A percentile compares a stretch with the other conserved stretches of the same genome.
Conservation (phyloP, 2,113 vertebrate genomes). For the Gallinago media region DNA sequence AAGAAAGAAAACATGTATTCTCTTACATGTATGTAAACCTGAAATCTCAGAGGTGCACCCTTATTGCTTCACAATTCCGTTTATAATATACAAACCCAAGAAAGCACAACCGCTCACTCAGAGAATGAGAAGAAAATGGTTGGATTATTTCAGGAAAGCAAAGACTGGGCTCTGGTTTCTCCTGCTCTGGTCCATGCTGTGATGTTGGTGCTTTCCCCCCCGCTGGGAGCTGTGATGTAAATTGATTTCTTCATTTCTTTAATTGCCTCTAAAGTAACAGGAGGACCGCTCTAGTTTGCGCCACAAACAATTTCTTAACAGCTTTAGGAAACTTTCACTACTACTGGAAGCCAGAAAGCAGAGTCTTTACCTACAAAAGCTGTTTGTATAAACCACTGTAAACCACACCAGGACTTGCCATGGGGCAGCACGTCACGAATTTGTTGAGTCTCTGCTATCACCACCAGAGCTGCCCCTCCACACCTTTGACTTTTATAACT, state of each 20-base stretch:
- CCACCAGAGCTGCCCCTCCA: not conserved
- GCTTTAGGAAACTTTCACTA: not conserved
- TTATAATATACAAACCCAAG: not conserved
- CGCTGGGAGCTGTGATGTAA: not conserved
- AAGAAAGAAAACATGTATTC: not conserved
- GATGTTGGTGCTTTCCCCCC: not conserved
- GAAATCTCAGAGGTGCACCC: not conserved
- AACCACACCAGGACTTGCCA: not conserved
- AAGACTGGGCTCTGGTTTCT: not conserved
- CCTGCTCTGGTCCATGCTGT: not conserved
- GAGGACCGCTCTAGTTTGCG: not conserved
- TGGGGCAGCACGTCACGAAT: fast-evolving
- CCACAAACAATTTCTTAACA: not conserved
- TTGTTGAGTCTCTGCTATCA: not conserved
- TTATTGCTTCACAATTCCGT: not conserved
- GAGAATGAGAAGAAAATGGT: not conserved
- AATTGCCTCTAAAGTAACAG: not conserved
- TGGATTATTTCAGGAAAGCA: not conserved
- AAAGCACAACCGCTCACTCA: not conserved
- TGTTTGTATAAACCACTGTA: not conserved
- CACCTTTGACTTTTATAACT: not conserved
- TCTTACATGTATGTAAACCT: not conserved
- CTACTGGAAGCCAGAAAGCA: not conserved
- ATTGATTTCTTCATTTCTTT: not conserved
- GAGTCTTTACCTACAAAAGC: not conserved